Base-by-base conservation (phyloP, 2,797 vertebrate species). In the Acomys russatus region DNA sequence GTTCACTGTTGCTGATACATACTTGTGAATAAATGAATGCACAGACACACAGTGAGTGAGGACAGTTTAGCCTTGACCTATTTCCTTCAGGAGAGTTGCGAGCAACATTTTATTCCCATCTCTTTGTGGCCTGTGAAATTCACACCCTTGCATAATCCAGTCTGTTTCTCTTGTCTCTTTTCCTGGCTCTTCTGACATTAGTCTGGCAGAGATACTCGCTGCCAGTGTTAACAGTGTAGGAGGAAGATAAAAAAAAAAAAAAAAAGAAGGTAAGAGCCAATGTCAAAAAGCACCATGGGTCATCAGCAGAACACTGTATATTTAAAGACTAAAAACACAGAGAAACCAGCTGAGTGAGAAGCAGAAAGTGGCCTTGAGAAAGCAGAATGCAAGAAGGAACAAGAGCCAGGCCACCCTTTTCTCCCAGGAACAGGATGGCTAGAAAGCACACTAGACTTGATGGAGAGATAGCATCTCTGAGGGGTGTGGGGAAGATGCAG, bases 251-350 rank as follows among this genome's bases (percentile, higher is more conserved):
- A n/a, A n/a, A 54, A 94, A 71, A 66, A 68, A 96, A 59, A 59
- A 59, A 59, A 59, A 95, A 80, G 56, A 93, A 85, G 20, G 30
- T 28, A 70, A 63, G 44, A 94, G 70, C 44, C 76, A 91, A 88
- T 96, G 90, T 93, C 74, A 92, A 86, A 91, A 14, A 93, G 33
- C 76, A 92, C 83, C 3, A n/a, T 90, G n/a, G 35, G 73, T 97
- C 84, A 94, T 59, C 93, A 77, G 77, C 33, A 85, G 28, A 93
- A 68, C 93, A 93, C 82, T 93, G 64, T 18, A 68, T 80, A 74
- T 90, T 59, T 88, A 91, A 96, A 90, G 66, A 71, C 3, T 70
- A 15, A 61, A 68, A 94, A 83, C 28, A 70, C 89, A 71, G 73
- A 94, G 85, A 89, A 91, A 79, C 70, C 25, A 89, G 30, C 90